These are phyloP conservation scores for Caenorhabditis sp. DNA, from an alignment of 2,888 invertebrate genomes.

Conservation along the genomic window DNA sequence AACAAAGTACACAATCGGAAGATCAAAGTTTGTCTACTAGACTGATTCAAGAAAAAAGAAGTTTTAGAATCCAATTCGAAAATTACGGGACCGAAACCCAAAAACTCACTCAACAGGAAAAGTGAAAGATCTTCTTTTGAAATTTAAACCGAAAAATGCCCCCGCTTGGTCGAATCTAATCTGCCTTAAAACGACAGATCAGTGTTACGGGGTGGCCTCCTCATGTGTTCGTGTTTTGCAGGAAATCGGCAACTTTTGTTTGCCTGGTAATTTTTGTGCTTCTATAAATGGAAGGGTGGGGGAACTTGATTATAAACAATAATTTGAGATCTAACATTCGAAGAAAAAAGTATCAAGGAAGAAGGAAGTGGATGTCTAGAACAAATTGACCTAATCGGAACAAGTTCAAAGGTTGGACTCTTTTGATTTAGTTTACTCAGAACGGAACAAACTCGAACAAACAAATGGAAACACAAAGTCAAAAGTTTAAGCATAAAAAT, in stretches of 20 bases:
- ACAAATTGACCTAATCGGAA: background rate
- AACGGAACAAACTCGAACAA: background rate
- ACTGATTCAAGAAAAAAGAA: background rate
- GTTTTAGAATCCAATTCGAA: background rate
- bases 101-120: slow-evolving; percentile 15
- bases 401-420: slow-evolving; percentile 18
- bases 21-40: slow-evolving; percentile 9
- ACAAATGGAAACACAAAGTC: background rate
- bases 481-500: slow-evolving; percentile 1
- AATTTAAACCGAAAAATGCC: background rate
- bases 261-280: background rate
- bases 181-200: background rate
- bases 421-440: background rate
- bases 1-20: slow-evolving; percentile 34
- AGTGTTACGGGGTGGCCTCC: background rate
- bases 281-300: background rate
- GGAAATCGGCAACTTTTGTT: background rate
- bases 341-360: slow-evolving; percentile 11
- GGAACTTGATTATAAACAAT: background rate
- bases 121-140: background rate
- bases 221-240: background rate
- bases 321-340: background rate
- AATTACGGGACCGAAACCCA: background rate
- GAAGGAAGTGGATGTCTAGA: background rate
- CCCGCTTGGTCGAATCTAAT: background rate